phyloP scores from a whole-genome alignment of 2,888 invertebrate species.

The Caenorhabditis sinica region DNA sequence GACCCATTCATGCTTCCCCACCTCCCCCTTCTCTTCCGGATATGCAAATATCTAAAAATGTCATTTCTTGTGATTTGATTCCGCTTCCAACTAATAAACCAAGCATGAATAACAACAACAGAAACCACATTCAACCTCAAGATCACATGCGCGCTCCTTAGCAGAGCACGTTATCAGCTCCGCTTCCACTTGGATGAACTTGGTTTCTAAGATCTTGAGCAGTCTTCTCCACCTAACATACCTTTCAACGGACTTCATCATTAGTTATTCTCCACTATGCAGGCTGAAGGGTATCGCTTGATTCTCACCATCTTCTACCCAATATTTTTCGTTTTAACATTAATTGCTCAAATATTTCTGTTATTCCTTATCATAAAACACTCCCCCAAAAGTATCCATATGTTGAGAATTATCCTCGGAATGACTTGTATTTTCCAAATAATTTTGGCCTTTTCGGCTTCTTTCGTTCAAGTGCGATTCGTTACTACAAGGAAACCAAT shows the following conservation, averaged over 20 bases:
- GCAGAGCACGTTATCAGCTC: no score
- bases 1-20: no score
- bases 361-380: constrained; percentile 37
- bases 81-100: no score
- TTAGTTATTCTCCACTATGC: constrained; percentile 4
- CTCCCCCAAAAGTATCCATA: constrained; percentile 38
- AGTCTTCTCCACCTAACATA: no score
- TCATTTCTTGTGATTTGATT: no score
- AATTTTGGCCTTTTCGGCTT: constrained; percentile 10
- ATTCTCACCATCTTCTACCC: constrained; percentile 28
- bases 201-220: no score
- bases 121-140: background rate
- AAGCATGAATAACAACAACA: background rate
- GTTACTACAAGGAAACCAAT: constrained; percentile 24
- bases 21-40: no score
- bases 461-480: constrained; percentile 24
- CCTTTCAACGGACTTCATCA: no score
- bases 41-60: no score
- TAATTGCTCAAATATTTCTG: constrained; percentile 22
- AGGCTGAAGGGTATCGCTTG: background rate
- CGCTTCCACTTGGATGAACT: no score
- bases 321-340: constrained; percentile 4
- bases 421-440: constrained; percentile 39
- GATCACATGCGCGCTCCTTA: no score
- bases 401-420: constrained; percentile 17